Evolutionary conservation across 2,113 vertebrate genomes (phyloP).

Genomic region (Apteryx mantelli): DNA sequence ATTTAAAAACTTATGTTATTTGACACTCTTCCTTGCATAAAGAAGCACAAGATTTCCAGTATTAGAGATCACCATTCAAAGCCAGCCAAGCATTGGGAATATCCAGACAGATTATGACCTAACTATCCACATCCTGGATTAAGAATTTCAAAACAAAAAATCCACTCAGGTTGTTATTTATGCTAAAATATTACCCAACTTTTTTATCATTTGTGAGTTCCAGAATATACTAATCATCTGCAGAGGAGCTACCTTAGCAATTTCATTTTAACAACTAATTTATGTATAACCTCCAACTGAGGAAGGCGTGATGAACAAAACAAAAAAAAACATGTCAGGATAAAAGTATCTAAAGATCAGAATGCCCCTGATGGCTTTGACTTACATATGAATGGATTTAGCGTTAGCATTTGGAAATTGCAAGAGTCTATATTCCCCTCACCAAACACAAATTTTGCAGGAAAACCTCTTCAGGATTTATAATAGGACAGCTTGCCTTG

Average conservation of each 20-base stretch:
- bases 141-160: constrained; percentile 3
- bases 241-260: not conserved
- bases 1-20: not conserved
- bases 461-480: constrained; percentile 55
- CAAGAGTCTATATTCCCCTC: not conserved
- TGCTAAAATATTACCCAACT: constrained; percentile 9
- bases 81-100: not conserved
- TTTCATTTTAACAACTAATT: constrained; percentile 17
- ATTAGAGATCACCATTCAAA: not conserved
- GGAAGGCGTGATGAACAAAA: constrained; percentile 9
- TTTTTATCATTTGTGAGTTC: not conserved
- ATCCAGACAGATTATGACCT: constrained; percentile 17
- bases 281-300: not conserved
- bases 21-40: not conserved
- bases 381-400: constrained; percentile 50
- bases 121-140: constrained; percentile 1
- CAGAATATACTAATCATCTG: constrained; percentile 20
- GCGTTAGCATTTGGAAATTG: constrained; percentile 39
- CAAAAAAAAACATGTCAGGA: not conserved
- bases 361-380: not conserved
- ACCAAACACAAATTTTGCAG: constrained; percentile 58
- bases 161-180: not conserved
- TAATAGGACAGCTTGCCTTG: constrained; percentile 39
- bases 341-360: not conserved
- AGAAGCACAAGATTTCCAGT: not conserved